Evolutionary conservation across 2,113 vertebrate species (phyloP).

Genomic region (Struthio camelus): DNA sequence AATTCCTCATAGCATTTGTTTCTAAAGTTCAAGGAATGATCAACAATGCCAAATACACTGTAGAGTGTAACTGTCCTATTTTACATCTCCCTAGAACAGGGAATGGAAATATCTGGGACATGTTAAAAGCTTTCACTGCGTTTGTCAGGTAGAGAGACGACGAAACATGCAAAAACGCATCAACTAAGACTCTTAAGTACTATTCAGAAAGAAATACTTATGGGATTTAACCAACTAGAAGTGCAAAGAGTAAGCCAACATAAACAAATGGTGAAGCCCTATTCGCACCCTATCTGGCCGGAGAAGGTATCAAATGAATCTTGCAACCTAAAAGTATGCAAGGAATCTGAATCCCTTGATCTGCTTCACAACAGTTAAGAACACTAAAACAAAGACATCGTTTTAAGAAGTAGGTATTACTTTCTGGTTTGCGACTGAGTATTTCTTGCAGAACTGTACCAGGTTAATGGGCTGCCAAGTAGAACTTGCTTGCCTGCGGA

Average conservation of each 20-base stretch:
- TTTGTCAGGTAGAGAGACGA: neutral
- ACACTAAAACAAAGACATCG: neutral
- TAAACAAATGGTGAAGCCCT: slow-evolving; percentile 42
- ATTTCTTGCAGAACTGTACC: neutral
- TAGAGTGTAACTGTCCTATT: neutral
- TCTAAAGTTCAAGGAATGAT: neutral
- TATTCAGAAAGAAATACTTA: neutral
- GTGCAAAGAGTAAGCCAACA: slow-evolving; percentile 4
- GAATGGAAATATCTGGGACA: neutral
- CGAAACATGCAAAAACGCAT: neutral
- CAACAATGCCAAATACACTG: neutral
- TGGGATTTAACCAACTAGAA: neutral
- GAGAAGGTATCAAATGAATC: slow-evolving; percentile 28
- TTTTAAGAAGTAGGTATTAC: neutral
- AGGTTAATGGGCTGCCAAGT: neutral
- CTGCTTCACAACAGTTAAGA: neutral
- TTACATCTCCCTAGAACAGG: neutral
- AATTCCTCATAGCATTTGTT: neutral
- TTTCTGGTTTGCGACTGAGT: neutral
- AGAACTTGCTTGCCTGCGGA: neutral
- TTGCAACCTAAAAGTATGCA: neutral
- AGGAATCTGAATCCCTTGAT: slow-evolving; percentile 19
- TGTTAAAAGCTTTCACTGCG: neutral
- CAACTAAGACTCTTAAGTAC: neutral
- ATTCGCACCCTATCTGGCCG: slow-evolving; percentile 34